phyloP scores from a whole-genome alignment of 2,113 vertebrate genomes.

The Okapia johnstoni region DNA sequence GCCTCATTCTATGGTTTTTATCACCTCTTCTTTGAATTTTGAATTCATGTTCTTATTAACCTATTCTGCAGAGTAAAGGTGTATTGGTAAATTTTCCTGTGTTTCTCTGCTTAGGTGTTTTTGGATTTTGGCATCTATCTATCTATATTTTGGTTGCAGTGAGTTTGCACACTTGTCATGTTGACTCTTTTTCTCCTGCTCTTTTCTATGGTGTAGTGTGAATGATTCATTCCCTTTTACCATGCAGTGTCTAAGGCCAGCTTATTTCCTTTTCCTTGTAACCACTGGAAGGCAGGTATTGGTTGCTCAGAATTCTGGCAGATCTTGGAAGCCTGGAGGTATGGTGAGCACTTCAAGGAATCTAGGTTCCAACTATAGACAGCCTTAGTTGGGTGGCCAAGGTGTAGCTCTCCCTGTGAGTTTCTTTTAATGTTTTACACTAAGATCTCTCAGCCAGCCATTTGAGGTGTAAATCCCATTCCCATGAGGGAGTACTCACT shows the following conservation, averaged over 20 bases:
- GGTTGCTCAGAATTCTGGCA: not conserved
- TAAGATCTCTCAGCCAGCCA: not conserved
- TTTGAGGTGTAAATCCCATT: not conserved
- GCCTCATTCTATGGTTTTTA: not conserved
- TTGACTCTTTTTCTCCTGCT: not conserved
- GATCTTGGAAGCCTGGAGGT: not conserved
- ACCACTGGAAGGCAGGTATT: not conserved
- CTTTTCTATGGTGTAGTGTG: not conserved
- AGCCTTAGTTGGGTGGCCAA: not conserved
- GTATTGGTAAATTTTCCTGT: not conserved
- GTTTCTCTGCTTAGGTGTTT: not conserved
- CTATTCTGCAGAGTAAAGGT: not conserved
- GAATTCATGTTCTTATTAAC: not conserved
- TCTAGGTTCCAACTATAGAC: not conserved
- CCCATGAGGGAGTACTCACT: accelerated
- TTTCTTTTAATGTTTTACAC: not conserved
- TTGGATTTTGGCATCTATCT: not conserved
- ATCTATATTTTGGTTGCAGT: not conserved
- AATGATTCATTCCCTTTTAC: not conserved
- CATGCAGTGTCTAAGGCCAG: not conserved
- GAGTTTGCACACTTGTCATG: not conserved
- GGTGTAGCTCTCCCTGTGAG: not conserved
- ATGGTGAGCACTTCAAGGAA: not conserved
- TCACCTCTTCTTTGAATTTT: not conserved
- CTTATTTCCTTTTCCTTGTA: not conserved